Conservation (phyloP, 2,888 invertebrate genomes). For the Dynastes hyllus region DNA sequence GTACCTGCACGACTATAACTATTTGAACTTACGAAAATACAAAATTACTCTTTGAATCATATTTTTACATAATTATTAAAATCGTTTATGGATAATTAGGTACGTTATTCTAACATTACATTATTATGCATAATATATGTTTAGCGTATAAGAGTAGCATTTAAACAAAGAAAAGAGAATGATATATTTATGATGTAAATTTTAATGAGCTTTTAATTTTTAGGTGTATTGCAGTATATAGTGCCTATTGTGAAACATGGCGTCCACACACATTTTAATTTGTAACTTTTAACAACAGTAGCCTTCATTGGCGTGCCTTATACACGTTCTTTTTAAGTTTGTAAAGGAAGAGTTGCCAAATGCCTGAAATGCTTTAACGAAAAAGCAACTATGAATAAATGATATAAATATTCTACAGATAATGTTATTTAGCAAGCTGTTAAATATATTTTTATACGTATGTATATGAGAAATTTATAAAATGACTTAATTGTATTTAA, state of each 20-base stretch:
- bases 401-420: too few species aligned
- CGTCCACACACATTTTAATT: conserved; percentile 22
- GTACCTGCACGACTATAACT: background rate
- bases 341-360: conserved; percentile 34
- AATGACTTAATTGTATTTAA: too few species aligned
- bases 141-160: conserved; percentile 35
- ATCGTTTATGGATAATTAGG: conserved; percentile 24
- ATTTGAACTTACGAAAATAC: background rate
- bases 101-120: conserved; percentile 20
- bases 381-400: background rate
- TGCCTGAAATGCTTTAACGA: background rate
- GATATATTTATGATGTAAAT: conserved; percentile 42
- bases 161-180: conserved; percentile 11
- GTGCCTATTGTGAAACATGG: conserved; percentile 44
- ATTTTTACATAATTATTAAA: conserved; percentile 47
- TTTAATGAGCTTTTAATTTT: conserved; percentile 44
- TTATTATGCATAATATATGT: conserved; percentile 40
- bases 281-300: background rate
- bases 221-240: conserved; percentile 31
- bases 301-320: conserved; percentile 40
- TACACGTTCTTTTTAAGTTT: conserved; percentile 10
- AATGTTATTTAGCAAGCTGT: too few species aligned
- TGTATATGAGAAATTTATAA: too few species aligned
- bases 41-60: conserved; percentile 26
- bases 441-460: too few species aligned